These are phyloP conservation scores for Epirrita christyi DNA, from an alignment of 2,888 invertebrate genomes.

Conservation along the genomic window DNA sequence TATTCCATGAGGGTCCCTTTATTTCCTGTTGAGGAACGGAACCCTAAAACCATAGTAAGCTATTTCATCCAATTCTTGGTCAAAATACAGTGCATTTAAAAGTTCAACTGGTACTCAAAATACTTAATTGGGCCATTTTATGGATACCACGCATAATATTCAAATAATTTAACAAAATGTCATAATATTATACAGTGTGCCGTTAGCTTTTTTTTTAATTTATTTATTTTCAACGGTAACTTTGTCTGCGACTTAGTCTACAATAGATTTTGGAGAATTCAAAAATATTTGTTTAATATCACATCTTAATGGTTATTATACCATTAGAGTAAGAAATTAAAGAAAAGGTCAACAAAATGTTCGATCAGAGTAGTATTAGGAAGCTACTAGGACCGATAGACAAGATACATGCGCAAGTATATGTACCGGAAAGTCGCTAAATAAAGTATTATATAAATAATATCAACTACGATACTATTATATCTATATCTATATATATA, in stretches of 20 bases:
- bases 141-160: constrained; percentile 46
- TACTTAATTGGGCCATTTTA: constrained; percentile 42
- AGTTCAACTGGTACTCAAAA: constrained; percentile 43
- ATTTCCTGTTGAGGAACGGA: too few relatives aligned
- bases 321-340: neutral
- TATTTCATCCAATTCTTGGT: constrained; percentile 15
- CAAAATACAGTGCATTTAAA: constrained; percentile 25
- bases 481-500: too few relatives aligned
- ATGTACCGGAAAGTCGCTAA: too few relatives aligned
- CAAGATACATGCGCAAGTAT: too few relatives aligned
- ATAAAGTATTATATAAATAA: too few relatives aligned
- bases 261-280: constrained; percentile 5
- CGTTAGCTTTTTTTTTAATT: constrained; percentile 27
- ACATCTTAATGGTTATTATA: neutral
- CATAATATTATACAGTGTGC: constrained; percentile 46
- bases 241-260: neutral
- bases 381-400: too few relatives aligned
- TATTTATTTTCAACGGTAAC: neutral
- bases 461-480: too few relatives aligned
- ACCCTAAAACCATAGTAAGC: neutral
- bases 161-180: constrained; percentile 49
- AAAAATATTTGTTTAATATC: neutral
- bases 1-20: too few relatives aligned
- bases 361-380: constrained; percentile 6
- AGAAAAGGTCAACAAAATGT: constrained; percentile 17